Base-by-base conservation (phyloP, 2,113 vertebrate species). In the Variabilichromis moorii region DNA sequence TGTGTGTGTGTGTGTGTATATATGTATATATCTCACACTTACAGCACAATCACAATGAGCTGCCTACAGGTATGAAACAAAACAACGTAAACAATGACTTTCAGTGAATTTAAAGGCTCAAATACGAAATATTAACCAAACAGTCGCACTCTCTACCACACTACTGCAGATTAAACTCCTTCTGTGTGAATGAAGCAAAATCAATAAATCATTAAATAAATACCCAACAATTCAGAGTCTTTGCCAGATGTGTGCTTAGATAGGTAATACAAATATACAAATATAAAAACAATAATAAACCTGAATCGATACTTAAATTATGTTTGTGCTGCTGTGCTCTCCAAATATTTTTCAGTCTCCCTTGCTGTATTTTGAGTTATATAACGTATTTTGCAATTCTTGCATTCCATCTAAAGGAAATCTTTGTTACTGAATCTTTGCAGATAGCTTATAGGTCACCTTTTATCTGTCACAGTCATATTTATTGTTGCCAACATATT, bases 351-450 rank as follows among this genome's bases (percentile, higher is more conserved):
- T 51, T 55, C 2, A 63, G 42, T 19, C 7, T 21, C 28, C 35
- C 6, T 21, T 57, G 7, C 19, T 68, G 14, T 54, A 42, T 42
- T 81, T 50, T 50, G 13, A 82, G 8, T 35, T 14, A 33, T 71
- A 12, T 24, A 73, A 57, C 24, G 51, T 2, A 33, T 73, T 66
- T 80, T 50, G 42, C 7, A 79, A 40, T 53, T 50, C 26, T 16
- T 87, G 50, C 45, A 51, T 88, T 86, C 19, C 19, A 71, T 21
- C 14, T 88, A 9, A 79, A 79, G 47, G 17, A 83, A 95, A 96
- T 96, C 95, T 91, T 92, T 97, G 96, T 91, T 97, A 96, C 97
- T 97, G 97, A 97, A 96, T 96, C 97, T 61, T 4, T 97, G 96
- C 97, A 91, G 28, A 10, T 28, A 47, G 12, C 54, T n/a, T 9